phyloP scores from a whole-genome alignment of 2,797 vertebrate genomes.

The Lophotriccus pileatus region DNA sequence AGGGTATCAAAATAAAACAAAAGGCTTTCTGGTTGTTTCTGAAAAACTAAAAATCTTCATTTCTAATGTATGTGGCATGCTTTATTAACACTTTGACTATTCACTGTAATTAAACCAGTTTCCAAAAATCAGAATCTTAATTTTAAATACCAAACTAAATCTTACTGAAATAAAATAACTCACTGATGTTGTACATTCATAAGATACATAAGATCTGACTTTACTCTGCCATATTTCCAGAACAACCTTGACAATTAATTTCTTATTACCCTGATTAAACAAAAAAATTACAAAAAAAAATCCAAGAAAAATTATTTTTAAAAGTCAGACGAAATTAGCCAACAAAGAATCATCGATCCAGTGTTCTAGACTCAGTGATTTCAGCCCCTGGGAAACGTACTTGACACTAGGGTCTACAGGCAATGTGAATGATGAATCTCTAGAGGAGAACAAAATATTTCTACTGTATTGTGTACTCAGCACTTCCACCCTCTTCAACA shows the following conservation, averaged over 20 bases:
- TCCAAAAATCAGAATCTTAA: not conserved
- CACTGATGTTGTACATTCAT: not conserved
- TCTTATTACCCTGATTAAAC: not conserved
- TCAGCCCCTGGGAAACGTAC: not conserved
- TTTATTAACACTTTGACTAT: not conserved
- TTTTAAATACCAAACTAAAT: not conserved
- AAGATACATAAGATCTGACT: not conserved
- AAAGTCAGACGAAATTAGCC: not conserved
- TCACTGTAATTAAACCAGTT: not conserved
- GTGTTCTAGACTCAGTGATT: not conserved
- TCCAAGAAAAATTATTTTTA: not conserved
- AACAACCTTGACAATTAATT: not conserved
- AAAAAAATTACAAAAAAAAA: not conserved
- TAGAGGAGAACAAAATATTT: slow-evolving; percentile 30
- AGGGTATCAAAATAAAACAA: not conserved
- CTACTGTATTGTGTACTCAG: not conserved
- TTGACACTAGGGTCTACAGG: not conserved
- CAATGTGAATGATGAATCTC: slow-evolving; percentile 6
- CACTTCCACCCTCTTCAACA: not conserved
- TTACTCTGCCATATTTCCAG: not conserved
- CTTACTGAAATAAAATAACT: not conserved
- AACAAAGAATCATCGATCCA: not conserved
- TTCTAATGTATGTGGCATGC: not conserved
- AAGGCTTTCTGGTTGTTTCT: not conserved
- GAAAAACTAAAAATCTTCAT: not conserved